Evolutionary conservation across 2,888 invertebrate species (phyloP).

Genomic region (Corbicula japonica): DNA sequence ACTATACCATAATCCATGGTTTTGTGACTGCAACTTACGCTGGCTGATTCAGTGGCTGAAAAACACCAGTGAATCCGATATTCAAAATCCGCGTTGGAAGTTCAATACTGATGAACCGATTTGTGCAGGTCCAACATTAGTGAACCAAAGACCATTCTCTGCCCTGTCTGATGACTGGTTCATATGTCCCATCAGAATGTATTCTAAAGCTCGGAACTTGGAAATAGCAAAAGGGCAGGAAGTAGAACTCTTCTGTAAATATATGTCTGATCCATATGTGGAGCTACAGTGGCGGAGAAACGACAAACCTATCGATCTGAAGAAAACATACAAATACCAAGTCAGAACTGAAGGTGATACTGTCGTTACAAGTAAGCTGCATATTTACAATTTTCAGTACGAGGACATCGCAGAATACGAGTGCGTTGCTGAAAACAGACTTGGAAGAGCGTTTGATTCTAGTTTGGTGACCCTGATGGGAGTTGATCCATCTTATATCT

Average conservation of each 20-base stretch:
- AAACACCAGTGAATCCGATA: constrained; percentile 59
- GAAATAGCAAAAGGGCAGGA: constrained; percentile 65
- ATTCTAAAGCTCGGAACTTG: constrained; percentile 73
- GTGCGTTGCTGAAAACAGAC: constrained; percentile 77
- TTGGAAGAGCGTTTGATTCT: constrained; percentile 69
- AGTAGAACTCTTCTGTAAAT: constrained; percentile 75
- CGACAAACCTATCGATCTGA: constrained; percentile 60
- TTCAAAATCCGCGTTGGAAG: constrained; percentile 72
- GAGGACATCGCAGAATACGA: constrained; percentile 78
- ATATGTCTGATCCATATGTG: constrained; percentile 76
- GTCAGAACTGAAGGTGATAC: constrained; percentile 52
- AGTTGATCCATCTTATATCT: constrained; percentile 63
- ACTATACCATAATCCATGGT: constrained; percentile 81
- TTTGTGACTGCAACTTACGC: constrained; percentile 80
- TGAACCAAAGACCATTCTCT: constrained; percentile 70
- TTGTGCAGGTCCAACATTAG: constrained; percentile 76
- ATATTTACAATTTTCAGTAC: constrained; percentile 73
- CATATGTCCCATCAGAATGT: constrained; percentile 79
- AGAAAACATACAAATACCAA: constrained; percentile 68
- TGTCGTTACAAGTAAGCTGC: constrained; percentile 69
- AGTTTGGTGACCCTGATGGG: constrained; percentile 74
- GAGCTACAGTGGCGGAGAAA: constrained; percentile 77
- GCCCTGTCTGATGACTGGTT: constrained; percentile 72
- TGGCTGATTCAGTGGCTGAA: constrained; percentile 79
- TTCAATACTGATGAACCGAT: constrained; percentile 67